phyloP scores from a whole-genome alignment of 2,888 invertebrate species.

The Galerucella nymphaeae region DNA sequence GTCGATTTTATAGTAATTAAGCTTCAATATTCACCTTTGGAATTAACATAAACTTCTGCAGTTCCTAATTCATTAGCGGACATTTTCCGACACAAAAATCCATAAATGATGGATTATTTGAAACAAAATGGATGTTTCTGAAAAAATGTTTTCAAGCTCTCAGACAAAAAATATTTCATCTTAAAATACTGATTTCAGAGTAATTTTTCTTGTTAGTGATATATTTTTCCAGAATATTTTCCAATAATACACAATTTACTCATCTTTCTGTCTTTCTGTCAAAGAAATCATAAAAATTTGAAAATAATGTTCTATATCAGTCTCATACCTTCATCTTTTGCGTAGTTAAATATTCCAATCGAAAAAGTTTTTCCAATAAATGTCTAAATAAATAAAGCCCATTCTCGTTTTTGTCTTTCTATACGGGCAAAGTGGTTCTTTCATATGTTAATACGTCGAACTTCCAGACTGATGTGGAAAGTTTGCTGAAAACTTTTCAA shows the following conservation, averaged over 20 bases:
- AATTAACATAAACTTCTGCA: no score
- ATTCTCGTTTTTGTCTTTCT: slow-evolving; percentile 39
- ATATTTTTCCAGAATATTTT: not conserved
- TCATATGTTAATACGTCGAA: slow-evolving; percentile 44
- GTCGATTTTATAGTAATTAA: no score
- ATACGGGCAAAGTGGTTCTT: slow-evolving; percentile 39
- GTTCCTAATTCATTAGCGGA: no score
- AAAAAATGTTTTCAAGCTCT: no score
- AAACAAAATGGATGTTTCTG: no score
- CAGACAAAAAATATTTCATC: no score
- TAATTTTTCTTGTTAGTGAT: not conserved
- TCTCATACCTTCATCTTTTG: slow-evolving; percentile 17
- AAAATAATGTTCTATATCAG: not conserved
- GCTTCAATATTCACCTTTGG: no score
- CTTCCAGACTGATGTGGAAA: slow-evolving; percentile 40
- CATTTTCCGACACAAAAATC: no score
- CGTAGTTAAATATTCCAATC: slow-evolving; percentile 28
- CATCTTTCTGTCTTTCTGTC: not conserved
- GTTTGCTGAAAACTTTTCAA: slow-evolving; percentile 34
- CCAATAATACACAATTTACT: not conserved
- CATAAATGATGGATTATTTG: no score
- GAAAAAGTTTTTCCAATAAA: slow-evolving; percentile 40
- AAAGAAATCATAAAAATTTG: not conserved
- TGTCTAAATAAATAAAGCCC: slow-evolving; percentile 40
- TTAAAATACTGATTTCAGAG: not conserved